These are phyloP conservation scores for Hedya salicella DNA, from an alignment of 2,888 invertebrate species.

Conservation along the genomic window DNA sequence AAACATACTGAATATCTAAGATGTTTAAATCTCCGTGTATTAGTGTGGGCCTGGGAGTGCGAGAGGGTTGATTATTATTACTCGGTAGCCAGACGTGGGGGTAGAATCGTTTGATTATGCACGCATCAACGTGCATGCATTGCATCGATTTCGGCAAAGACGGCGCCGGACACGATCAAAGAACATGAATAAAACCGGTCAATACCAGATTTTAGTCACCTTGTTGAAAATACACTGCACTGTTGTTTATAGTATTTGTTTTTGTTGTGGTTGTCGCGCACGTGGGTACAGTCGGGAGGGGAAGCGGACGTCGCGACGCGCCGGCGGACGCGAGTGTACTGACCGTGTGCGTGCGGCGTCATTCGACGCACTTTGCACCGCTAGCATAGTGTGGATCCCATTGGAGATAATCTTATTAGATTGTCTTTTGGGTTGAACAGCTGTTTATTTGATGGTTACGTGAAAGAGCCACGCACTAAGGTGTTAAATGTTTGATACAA, in stretches of 20 bases:
- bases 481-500: too few relatives aligned
- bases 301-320: slow-evolving; percentile 66
- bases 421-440: not conserved
- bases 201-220: not conserved
- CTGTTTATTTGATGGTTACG: not conserved
- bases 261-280: slow-evolving; percentile 65
- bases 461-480: not conserved
- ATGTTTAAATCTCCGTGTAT: slow-evolving; percentile 20
- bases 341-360: slow-evolving; percentile 66
- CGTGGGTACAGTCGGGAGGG: slow-evolving; percentile 64
- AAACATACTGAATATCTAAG: slow-evolving; percentile 14
- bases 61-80: slow-evolving; percentile 75
- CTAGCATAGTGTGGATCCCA: slow-evolving; percentile 69
- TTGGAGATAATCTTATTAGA: slow-evolving; percentile 32
- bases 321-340: slow-evolving; percentile 79
- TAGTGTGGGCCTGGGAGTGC: slow-evolving; percentile 57
- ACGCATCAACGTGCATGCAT: slow-evolving; percentile 80
- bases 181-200: slow-evolving; percentile 1
- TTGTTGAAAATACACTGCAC: not conserved
- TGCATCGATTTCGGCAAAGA: slow-evolving; percentile 73
- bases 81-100: slow-evolving; percentile 62
- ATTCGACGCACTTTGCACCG: slow-evolving; percentile 67
- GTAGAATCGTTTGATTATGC: slow-evolving; percentile 77
- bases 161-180: slow-evolving; percentile 50
- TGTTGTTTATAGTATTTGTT: slow-evolving; percentile 16